These are phyloP conservation scores for Patella vulgata DNA, from an alignment of 1,140 invertebrate genomes.

Conservation along the genomic window DNA sequence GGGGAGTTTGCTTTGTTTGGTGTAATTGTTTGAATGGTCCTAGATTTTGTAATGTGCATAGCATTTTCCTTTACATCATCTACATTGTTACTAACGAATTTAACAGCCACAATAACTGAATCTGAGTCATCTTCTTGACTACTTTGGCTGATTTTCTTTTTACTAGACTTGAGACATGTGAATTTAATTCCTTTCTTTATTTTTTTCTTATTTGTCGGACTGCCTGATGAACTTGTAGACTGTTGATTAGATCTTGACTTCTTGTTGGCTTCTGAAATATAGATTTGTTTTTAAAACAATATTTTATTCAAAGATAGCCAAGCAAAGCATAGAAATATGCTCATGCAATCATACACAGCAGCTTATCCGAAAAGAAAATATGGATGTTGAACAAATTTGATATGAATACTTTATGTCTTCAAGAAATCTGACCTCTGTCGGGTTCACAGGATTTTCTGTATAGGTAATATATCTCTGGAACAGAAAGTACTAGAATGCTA, in stretches of 20 bases:
- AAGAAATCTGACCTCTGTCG: too few species aligned
- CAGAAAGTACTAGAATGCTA: too few species aligned
- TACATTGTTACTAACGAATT: background rate
- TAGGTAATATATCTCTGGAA: too few species aligned
- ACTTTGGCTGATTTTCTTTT: too few species aligned
- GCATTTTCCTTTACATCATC: constrained; percentile 14
- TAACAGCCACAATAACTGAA: background rate
- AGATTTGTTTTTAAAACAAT: too few species aligned
- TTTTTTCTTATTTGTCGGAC: constrained; percentile 2
- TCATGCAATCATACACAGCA: too few species aligned
- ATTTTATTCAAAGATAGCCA: too few species aligned
- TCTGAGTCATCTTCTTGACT: background rate
- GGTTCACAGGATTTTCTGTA: too few species aligned
- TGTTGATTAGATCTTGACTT: constrained; percentile 1
- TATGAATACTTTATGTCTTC: too few species aligned
- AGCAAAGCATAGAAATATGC: too few species aligned
- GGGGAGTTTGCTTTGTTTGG: constrained; percentile 15
- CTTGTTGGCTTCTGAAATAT: constrained; percentile 4
- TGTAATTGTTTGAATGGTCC: background rate
- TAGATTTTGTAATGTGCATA: background rate
- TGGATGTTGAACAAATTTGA: too few species aligned
- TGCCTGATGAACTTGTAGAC: background rate
- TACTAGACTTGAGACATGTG: constrained; percentile 18
- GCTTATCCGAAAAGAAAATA: too few species aligned
- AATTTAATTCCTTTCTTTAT: constrained; percentile 4